Evolutionary conservation across 2,797 vertebrate species (phyloP), one percentile per base, ranked within the genome.

Genomic region (Acridotheres tristis): DNA sequence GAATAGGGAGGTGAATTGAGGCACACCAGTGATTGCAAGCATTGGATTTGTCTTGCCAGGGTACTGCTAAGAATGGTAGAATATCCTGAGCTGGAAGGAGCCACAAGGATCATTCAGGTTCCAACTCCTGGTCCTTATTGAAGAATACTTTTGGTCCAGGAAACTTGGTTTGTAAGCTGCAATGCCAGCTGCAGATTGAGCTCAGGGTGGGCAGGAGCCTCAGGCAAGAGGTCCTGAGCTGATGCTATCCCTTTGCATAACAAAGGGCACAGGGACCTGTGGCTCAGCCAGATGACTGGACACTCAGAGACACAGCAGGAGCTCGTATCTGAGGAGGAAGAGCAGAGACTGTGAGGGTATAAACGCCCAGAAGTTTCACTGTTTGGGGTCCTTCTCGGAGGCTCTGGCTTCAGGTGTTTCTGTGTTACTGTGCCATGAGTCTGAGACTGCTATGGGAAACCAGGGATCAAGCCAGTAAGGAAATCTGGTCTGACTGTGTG

Each of bases 381-480:
- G 3, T 2, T 78, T 32, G 17, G 15, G 9, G 8, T 48, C 22
- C 16, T 66, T 5, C 4, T 42, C 1, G 1, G 9, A 78, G 55
- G 13, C 40, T 48, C 9, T 9, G 53, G 34, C 9, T 66, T 10
- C 17, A 36, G 51, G 4, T 21, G 23, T 30, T n/a, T 43, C 50
- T 38, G 16, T 36, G 55, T 62, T 50, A 43, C 42, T 55, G 19
- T 22, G 40, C 23, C 8, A 2, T 38, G 43, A 63, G 26, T 30
- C 29, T 63, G 43, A 45, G 43, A n/a, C 23, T 89, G 36, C 63
- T 22, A 0, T 29, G 20, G 50, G 27, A 27, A 48, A 50, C 19
- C 8, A 43, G 42, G 18, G 32, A 5, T 14, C 1, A 1, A 36
- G 4, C 48, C 2, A 5, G 22, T 17, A 23, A n/a, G 30, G 62